Base-by-base conservation (phyloP, 2,797 vertebrate genomes). In the Allobates femoralis region DNA sequence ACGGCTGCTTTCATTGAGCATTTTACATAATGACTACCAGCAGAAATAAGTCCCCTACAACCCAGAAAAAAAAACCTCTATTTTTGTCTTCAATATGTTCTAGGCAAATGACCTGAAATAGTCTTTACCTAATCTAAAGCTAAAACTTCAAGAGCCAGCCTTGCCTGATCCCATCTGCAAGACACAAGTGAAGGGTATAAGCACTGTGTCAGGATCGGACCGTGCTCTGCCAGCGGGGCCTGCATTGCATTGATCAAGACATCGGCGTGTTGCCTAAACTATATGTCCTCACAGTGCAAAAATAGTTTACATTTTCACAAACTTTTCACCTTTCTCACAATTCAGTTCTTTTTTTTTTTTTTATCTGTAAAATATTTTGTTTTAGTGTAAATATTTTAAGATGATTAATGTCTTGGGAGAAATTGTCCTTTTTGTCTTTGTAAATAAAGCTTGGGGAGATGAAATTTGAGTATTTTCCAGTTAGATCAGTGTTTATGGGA, bases 341-440 rank as follows among this genome's bases (percentile, higher is more conserved):
- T 85, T 66, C 28, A 16, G 6, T 81, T 66, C 50, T 55, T 86
- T 51, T 74, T 77, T 81, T 74, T 73, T 82, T 79, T 79, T 85
- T 66, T 73, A 83, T 18, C 18, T 87, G 82, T 87, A 80, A 87
- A 84, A 84, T 83, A 87, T 78, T 60, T 58, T 75, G 80, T 87
- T 84, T 75, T 67, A 21, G 23, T 87, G 86, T 87, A 87, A 87
- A 84, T 87, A 87, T 87, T 84, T 87, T 87, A 84, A 87, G 66
- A 62, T 51, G 23, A 37, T 62, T 60, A 75, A 74, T 84, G 76
- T 84, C 77, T 86, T 21, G 53, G 77, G 84, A 58, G 55, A 73
- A 60, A 79, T 79, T 71, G 62, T 79, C 32, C 15, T 67, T 56
- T 62, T 73, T 23, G 34, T 73, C 37, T 84, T 58, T 87, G 86